A percentile compares a stretch with the other conserved stretches of the same genome.
phyloP scores from a whole-genome alignment of 1,140 invertebrate genomes.

The Musca domestica region DNA sequence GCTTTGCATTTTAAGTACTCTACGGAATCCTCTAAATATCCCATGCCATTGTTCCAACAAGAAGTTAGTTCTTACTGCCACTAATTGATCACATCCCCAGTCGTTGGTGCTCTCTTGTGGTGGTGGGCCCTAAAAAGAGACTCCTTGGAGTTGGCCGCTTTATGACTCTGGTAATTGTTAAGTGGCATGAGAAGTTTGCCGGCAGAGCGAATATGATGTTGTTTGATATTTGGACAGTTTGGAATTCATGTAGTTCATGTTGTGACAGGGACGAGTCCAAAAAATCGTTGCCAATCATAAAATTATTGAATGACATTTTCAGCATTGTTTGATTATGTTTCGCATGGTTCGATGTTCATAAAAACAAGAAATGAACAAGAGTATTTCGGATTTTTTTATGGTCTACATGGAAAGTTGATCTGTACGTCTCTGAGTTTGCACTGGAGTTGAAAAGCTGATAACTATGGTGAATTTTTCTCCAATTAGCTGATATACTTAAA shows the following conservation, averaged over 20 bases:
- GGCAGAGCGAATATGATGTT: constrained; percentile 14
- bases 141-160: constrained; percentile 22
- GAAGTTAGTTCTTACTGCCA: constrained; percentile 28
- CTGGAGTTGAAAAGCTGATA: too few species aligned
- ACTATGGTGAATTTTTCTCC: too few species aligned
- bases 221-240: neutral
- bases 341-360: neutral
- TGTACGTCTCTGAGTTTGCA: too few species aligned
- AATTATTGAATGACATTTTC: constrained; percentile 31
- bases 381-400: too few species aligned
- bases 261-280: constrained; percentile 12
- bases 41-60: neutral
- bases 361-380: too few species aligned
- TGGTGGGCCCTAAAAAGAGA: constrained; percentile 11
- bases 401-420: too few species aligned
- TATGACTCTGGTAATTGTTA: constrained; percentile 7
- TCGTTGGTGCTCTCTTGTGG: constrained; percentile 25
- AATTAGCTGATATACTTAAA: too few species aligned
- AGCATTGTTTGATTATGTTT: constrained; percentile 28
- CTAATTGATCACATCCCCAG: constrained; percentile 51
- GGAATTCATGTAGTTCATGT: constrained; percentile 18
- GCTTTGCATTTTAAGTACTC: constrained; percentile 51
- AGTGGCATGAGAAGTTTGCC: neutral
- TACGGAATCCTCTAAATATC: constrained; percentile 14
- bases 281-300: constrained; percentile 30